Conservation (phyloP, 2,888 invertebrate species). For the Pseudolycoriella hygida region DNA sequence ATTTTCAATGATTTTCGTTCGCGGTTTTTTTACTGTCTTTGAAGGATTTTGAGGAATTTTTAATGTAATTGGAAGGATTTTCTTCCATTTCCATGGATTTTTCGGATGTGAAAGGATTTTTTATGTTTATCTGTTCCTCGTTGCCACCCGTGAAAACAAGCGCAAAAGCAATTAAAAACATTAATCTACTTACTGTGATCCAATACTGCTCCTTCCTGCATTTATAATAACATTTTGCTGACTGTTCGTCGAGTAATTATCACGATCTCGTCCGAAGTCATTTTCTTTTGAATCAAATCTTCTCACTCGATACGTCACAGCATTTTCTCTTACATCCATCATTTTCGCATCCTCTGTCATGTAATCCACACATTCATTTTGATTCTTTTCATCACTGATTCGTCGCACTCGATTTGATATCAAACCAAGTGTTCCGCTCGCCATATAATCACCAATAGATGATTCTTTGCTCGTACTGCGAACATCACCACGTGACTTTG, state of each 20-base stretch:
- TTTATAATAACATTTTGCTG: no score
- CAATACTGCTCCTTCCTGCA: conserved; percentile 17
- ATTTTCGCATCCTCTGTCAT: conserved; percentile 10
- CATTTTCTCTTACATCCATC: conserved; percentile 8
- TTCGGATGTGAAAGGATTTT: no score
- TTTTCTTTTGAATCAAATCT: conserved; percentile 16
- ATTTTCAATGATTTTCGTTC: no score
- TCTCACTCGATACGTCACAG: conserved; percentile 12
- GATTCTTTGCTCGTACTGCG: conserved; percentile 4
- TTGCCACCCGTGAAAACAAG: neutral
- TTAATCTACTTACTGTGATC: conserved; percentile 14
- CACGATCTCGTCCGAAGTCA: conserved; percentile 17
- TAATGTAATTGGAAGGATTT: no score
- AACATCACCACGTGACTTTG: conserved; percentile 19
- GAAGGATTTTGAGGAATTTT: no score
- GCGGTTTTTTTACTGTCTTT: no score
- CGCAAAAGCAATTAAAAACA: no score
- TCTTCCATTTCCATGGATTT: no score
- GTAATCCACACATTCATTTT: conserved; percentile 22
- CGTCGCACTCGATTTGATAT: conserved; percentile 18
- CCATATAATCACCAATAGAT: neutral
- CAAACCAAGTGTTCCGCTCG: neutral
- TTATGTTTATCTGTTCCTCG: neutral
- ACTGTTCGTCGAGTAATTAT: conserved; percentile 13
- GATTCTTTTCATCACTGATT: conserved; percentile 30